These are phyloP conservation scores for Anas flavirostris DNA, from an alignment of 2,797 vertebrate species.

Conservation along the genomic window DNA sequence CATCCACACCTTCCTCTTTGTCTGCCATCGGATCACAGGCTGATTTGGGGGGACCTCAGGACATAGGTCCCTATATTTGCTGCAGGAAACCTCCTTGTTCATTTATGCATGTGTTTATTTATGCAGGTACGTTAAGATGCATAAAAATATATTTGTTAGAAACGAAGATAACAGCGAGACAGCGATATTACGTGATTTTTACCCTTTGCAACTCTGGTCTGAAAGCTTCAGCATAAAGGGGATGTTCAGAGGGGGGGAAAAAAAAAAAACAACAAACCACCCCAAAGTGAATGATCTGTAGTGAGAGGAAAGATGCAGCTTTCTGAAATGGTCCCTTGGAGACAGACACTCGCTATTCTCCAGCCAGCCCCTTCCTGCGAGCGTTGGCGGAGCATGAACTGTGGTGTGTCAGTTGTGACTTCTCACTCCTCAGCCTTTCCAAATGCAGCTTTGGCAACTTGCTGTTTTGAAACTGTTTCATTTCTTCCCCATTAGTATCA, in stretches of 20 bases:
- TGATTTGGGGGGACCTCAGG: not conserved
- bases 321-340: not conserved
- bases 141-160: rapidly evolving
- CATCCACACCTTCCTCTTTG: rapidly evolving
- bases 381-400: constrained; percentile 3
- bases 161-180: rapidly evolving
- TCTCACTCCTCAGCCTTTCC: constrained; percentile 20
- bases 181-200: rapidly evolving
- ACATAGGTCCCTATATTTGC: not conserved
- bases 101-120: rapidly evolving
- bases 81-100: not conserved
- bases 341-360: not conserved
- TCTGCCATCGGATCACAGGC: rapidly evolving
- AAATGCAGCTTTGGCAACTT: not conserved
- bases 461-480: constrained; percentile 3
- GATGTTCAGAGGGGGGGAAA: too few relatives aligned
- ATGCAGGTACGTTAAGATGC: rapidly evolving
- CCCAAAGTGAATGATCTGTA: not conserved
- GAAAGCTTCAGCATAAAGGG: not conserved
- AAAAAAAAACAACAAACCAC: too few relatives aligned
- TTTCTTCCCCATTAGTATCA: constrained; percentile 18
- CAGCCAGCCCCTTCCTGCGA: not conserved
- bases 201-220: not conserved
- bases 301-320: not conserved
- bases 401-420: not conserved